Conservation (phyloP, 2,113 vertebrate genomes). For the Synchiropus splendidus region DNA sequence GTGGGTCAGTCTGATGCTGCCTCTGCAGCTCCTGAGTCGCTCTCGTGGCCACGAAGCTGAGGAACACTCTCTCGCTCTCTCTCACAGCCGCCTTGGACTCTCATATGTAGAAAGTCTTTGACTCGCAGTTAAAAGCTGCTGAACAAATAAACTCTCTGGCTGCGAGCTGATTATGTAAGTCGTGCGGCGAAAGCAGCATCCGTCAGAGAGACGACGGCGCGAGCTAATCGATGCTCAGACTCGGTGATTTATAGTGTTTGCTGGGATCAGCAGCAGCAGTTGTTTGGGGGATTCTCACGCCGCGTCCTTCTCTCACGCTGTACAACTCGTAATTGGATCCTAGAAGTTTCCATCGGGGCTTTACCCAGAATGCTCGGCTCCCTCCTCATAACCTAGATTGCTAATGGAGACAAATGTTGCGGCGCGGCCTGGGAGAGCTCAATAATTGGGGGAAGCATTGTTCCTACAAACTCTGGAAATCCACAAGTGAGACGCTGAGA, state of each 20-base stretch:
- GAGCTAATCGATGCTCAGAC: conserved; percentile 6
- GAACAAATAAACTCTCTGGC: too few species aligned
- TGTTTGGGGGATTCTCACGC: neutral
- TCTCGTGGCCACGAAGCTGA: too few species aligned
- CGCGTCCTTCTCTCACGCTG: neutral
- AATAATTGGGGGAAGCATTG: neutral
- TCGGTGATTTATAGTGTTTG: conserved; percentile 4
- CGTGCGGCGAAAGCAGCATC: neutral
- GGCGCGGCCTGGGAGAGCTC: conserved; percentile 2
- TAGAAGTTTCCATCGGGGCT: neutral
- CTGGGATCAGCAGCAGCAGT: conserved; percentile 2
- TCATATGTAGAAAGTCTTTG: too few species aligned
- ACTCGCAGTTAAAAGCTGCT: too few species aligned
- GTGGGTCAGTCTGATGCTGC: too few species aligned
- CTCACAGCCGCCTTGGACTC: too few species aligned
- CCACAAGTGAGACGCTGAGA: too few species aligned
- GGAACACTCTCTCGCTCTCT: too few species aligned
- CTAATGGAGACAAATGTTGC: conserved; percentile 8
- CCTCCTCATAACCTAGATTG: neutral
- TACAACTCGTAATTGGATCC: neutral
- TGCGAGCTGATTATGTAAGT: neutral
- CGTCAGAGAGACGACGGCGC: neutral
- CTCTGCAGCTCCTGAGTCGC: too few species aligned
- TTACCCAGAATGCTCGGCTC: neutral
- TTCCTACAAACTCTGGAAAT: too few species aligned